phyloP scores from a whole-genome alignment of 2,797 vertebrate species.

The Sebastes itinus region DNA sequence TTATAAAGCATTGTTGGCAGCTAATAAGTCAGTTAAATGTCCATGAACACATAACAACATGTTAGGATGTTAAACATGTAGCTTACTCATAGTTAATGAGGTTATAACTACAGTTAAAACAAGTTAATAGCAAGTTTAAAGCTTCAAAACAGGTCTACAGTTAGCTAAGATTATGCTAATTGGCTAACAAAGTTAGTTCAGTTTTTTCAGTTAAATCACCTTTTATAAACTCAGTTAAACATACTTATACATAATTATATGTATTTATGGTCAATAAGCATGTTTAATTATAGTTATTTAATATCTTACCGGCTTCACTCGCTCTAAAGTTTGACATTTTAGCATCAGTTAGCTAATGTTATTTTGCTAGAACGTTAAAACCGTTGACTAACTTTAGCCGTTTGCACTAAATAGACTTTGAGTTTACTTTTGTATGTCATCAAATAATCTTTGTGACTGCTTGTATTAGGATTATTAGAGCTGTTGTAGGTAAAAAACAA shows the following conservation, averaged over 20 bases:
- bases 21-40: neutral
- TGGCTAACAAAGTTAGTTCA: neutral
- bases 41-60: neutral
- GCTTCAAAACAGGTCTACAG: neutral
- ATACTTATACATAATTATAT: neutral
- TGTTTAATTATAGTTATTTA: neutral
- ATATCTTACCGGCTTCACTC: slow-evolving; percentile 23
- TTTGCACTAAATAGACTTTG: too few relatives aligned
- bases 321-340: slow-evolving; percentile 31
- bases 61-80: neutral
- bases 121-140: neutral
- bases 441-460: too few relatives aligned
- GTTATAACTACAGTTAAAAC: too few relatives aligned
- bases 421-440: too few relatives aligned
- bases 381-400: too few relatives aligned
- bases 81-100: neutral
- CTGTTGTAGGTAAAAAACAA: too few relatives aligned
- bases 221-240: neutral
- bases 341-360: neutral
- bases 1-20: neutral
- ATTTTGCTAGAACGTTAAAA: neutral
- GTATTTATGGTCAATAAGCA: neutral
- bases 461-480: accelerated
- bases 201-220: neutral
- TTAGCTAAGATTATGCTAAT: neutral